Percentiles rank a stretch among this genome's conserved stretches.
Evolutionary conservation across 2,888 invertebrate genomes (phyloP).

Genomic region (Drepana falcataria): DNA sequence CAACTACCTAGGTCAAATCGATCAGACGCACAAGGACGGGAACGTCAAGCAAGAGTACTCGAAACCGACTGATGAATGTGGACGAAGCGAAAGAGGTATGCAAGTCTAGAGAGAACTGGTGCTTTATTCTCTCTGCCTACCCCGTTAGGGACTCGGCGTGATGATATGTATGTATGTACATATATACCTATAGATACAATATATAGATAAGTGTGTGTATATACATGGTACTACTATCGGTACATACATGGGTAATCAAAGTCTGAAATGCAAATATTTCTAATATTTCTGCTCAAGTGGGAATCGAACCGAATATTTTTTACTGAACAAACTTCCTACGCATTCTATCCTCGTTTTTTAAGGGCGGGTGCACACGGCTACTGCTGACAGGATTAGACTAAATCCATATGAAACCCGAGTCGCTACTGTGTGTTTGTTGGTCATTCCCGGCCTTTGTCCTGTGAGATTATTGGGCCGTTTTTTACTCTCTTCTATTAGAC

Average conservation of each 20-base stretch:
- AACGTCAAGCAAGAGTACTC: no score
- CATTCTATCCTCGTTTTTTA: constrained; percentile 4
- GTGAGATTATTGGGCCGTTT: not conserved
- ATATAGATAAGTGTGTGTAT: not conserved
- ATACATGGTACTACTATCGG: not conserved
- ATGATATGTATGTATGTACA: no score
- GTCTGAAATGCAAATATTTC: no score
- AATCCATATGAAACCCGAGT: constrained; percentile 18
- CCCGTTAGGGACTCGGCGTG: no score
- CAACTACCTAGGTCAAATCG: no score
- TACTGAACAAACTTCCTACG: constrained; percentile 1
- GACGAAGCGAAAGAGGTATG: no score
- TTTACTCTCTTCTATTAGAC: not conserved
- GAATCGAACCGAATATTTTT: not conserved
- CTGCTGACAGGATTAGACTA: constrained; percentile 20
- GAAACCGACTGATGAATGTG: no score
- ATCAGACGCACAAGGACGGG: no score
- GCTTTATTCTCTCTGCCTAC: no score
- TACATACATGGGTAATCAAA: no score
- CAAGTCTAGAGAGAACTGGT: no score
- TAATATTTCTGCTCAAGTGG: no score
- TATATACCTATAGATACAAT: not conserved
- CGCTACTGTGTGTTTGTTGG: constrained; percentile 14
- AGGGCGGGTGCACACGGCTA: constrained; percentile 18
- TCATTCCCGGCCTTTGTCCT: constrained; percentile 3